phyloP scores from a whole-genome alignment of 2,797 vertebrate species.

The Lophius americanus region DNA sequence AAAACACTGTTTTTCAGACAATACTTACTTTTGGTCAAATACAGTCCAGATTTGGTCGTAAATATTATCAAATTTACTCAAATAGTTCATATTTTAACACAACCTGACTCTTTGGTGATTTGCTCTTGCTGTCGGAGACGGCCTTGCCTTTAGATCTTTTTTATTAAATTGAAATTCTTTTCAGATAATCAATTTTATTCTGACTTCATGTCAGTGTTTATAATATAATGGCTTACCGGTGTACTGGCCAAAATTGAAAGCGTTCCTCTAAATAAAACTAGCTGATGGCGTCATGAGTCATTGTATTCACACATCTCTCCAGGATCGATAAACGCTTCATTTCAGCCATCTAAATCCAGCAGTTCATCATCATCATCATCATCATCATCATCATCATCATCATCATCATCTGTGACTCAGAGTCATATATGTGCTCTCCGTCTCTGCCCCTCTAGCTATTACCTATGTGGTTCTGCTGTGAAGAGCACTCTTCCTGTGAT shows the following conservation, averaged over 20 bases:
- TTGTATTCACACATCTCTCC: neutral
- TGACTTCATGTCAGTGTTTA: too few species aligned
- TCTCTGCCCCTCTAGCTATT: slow-evolving; percentile 6
- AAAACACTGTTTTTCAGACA: too few species aligned
- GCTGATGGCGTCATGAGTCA: neutral
- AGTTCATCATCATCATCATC: slow-evolving; percentile 20
- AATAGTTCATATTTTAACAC: too few species aligned
- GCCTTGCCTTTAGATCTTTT: neutral
- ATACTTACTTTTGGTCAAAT: too few species aligned
- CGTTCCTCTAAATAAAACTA: neutral
- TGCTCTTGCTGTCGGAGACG: too few species aligned
- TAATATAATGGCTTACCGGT: too few species aligned
- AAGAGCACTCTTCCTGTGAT: slow-evolving; percentile 37
- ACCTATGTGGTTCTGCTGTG: slow-evolving; percentile 24
- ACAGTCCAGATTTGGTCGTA: too few species aligned
- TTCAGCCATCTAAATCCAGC: slow-evolving; percentile 2
- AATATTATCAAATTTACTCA: too few species aligned
- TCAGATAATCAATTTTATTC: too few species aligned
- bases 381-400: slow-evolving; percentile 2
- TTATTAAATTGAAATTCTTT: neutral
- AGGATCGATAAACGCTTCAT: slow-evolving; percentile 27
- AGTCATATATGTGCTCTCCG: slow-evolving; percentile 26
- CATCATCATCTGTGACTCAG: slow-evolving; percentile 23
- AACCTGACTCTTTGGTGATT: too few species aligned
- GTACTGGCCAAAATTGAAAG: neutral